These are phyloP conservation scores for Caenorhabditis sp. DNA, from an alignment of 2,888 invertebrate genomes.

Conservation along the genomic window DNA sequence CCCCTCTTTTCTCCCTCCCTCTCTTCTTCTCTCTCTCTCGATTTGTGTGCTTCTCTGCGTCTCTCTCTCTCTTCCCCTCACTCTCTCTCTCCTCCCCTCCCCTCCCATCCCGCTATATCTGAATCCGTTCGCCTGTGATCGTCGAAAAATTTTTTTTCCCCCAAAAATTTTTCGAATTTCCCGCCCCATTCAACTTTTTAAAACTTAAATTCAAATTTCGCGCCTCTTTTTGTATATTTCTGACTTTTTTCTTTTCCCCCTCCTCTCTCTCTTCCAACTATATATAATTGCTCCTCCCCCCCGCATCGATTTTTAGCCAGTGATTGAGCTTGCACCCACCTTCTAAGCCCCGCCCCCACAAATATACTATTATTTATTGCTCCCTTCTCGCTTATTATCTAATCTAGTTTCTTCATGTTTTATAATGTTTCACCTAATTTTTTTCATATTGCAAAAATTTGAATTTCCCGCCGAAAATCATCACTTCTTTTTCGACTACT, in stretches of 20 bases:
- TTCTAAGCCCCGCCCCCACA: background rate
- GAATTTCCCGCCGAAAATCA: background rate
- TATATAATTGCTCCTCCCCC: too few relatives aligned
- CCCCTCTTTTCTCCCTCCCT: background rate
- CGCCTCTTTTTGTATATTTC: constrained; percentile 56
- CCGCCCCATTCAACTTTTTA: background rate
- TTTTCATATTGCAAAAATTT: background rate
- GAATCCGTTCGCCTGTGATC: constrained; percentile 52
- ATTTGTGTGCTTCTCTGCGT: background rate
- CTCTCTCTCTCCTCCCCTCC: background rate
- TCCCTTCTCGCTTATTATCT: constrained; percentile 9
- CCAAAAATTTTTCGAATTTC: constrained; percentile 21
- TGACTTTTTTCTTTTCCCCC: constrained; percentile 12
- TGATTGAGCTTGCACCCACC: constrained; percentile 54
- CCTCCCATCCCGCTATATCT: constrained; percentile 33
- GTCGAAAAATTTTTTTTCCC: constrained; percentile 11
- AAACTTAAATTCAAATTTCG: background rate
- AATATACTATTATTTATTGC: constrained; percentile 37
- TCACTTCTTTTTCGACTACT: constrained; percentile 3
- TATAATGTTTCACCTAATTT: background rate
- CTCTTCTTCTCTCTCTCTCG: constrained; percentile 1
- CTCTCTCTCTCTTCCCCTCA: background rate
- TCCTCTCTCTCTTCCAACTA: too few relatives aligned
- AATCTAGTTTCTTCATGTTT: background rate
- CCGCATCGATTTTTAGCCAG: constrained; percentile 32